Evolutionary conservation across 2,888 invertebrate genomes (phyloP).

Genomic region (Frankliniella fusca): DNA sequence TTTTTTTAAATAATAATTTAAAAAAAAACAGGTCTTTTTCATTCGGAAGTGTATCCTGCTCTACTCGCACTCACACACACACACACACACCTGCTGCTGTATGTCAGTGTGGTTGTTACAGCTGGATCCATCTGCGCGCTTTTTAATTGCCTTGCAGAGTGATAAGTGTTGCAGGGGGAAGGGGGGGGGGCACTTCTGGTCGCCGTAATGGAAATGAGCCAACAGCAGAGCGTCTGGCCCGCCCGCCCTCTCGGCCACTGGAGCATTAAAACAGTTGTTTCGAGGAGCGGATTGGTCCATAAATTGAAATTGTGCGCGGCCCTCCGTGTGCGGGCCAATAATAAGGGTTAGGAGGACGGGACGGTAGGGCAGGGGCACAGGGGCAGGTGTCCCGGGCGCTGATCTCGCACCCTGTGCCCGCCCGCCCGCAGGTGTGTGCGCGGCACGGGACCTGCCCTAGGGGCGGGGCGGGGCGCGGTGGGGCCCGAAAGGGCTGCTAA

Average conservation of each 20-base stretch:
- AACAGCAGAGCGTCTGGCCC: too few relatives aligned
- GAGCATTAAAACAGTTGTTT: neutral
- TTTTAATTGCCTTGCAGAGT: neutral
- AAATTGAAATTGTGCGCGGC: neutral
- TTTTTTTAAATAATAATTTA: too few relatives aligned
- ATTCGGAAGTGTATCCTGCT: too few relatives aligned
- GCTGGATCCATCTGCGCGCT: too few relatives aligned
- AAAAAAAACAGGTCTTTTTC: too few relatives aligned
- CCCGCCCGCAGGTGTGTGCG: neutral
- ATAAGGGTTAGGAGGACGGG: too few relatives aligned
- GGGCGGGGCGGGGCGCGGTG: neutral
- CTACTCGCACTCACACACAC: too few relatives aligned
- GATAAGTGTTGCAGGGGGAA: neutral
- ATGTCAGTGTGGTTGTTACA: too few relatives aligned
- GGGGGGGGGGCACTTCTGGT: neutral
- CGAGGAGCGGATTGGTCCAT: neutral
- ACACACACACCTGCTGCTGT: too few relatives aligned
- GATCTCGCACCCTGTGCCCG: neutral
- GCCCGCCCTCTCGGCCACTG: neutral
- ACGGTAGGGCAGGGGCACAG: neutral
- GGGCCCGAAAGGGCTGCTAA: slow-evolving; percentile 9
- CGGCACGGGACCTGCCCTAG: neutral
- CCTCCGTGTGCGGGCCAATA: neutral
- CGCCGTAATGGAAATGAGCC: neutral
- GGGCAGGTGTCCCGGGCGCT: neutral